Conservation (phyloP, 2,797 vertebrate species). For the Cheirogaleus major region DNA sequence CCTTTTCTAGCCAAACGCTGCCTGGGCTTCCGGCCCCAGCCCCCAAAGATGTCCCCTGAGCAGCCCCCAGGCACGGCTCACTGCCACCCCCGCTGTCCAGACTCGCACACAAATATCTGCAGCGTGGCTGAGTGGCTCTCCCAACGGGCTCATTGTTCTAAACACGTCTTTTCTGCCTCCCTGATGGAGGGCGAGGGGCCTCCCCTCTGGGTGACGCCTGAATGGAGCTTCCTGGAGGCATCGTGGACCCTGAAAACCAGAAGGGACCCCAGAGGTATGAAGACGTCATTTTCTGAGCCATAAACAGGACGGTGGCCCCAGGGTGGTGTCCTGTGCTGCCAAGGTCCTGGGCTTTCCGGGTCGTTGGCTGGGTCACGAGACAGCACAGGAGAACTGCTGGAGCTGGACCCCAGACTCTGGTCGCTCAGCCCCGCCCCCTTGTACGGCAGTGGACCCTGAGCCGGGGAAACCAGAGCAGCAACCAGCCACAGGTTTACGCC, state of each 20-base stretch:
- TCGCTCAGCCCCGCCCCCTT: too few relatives aligned
- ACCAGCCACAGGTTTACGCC: not conserved
- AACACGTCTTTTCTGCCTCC: not conserved
- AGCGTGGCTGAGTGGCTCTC: not conserved
- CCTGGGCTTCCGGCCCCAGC: not conserved
- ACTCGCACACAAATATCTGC: fast-evolving
- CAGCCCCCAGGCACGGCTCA: not conserved
- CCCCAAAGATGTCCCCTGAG: not conserved
- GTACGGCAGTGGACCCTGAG: not conserved
- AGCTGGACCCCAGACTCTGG: not conserved
- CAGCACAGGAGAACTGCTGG: not conserved
- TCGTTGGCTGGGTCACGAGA: not conserved
- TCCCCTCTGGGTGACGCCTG: not conserved
- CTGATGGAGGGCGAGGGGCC: not conserved
- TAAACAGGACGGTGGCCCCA: too few relatives aligned
- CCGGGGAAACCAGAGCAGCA: not conserved
- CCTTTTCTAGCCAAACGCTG: not conserved
- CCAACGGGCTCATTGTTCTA: fast-evolving
- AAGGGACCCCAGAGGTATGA: not conserved
- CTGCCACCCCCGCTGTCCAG: not conserved
- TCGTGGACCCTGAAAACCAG: not conserved
- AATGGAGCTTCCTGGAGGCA: not conserved
- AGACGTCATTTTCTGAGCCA: not conserved
- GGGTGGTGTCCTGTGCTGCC: not conserved
- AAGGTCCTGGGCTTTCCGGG: not conserved